Percentiles rank a stretch among this genome's conserved stretches.
Evolutionary conservation across 64 coral and sea anemone species (phyloP).

Genomic region (Actinia tenebrosa): DNA sequence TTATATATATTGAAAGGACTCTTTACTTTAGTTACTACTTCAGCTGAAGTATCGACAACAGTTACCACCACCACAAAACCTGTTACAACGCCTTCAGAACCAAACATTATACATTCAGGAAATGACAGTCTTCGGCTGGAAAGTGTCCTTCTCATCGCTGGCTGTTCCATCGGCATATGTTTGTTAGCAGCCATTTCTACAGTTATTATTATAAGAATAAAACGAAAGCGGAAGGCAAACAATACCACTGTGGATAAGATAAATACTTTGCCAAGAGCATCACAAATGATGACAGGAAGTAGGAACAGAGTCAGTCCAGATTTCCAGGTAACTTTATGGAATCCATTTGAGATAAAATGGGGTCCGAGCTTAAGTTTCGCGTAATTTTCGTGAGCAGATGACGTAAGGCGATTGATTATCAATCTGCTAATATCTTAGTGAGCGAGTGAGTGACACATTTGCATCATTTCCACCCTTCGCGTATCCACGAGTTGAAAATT

Average conservation of each 20-base stretch:
- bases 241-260: background rate
- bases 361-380: no score
- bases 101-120: background rate
- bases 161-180: background rate
- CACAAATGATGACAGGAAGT: background rate
- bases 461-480: no score
- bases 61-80: background rate
- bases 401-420: no score
- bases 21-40: no score
- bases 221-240: no score
- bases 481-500: no score
- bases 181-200: background rate
- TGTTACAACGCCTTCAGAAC: background rate
- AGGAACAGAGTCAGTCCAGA: background rate
- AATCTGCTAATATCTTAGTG: no score
- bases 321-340: background rate
- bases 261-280: background rate
- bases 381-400: no score
- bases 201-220: background rate
- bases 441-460: no score
- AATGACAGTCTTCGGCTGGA: background rate
- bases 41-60: background rate
- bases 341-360: no score
- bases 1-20: no score
- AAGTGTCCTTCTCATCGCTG: background rate